Conservation (phyloP, 2,888 invertebrate genomes). For the Pristionchus mayeri region DNA sequence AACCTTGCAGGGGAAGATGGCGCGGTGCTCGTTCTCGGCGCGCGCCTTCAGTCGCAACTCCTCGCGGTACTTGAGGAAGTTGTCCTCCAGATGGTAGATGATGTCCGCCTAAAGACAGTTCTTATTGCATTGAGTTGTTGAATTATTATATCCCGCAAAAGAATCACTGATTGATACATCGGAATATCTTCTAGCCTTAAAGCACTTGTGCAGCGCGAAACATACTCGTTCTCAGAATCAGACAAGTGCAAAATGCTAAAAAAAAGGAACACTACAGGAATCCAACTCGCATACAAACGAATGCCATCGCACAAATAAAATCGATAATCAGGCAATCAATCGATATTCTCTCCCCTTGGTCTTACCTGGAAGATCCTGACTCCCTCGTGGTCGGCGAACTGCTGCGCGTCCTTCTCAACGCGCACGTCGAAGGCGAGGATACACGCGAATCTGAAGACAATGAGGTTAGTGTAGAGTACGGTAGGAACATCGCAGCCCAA, state of each 20-base stretch:
- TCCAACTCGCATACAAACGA: too few relatives aligned
- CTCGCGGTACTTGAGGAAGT: constrained; percentile 86
- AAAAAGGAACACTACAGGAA: too few relatives aligned
- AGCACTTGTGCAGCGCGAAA: too few relatives aligned
- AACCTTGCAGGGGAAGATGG: constrained; percentile 95
- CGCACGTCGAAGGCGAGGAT: constrained; percentile 98
- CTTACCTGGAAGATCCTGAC: constrained; percentile 88
- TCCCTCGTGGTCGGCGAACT: constrained; percentile 92
- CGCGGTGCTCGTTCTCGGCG: constrained; percentile 95
- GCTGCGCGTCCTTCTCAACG: constrained; percentile 96
- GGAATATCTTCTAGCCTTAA: too few relatives aligned
- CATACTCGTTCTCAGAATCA: too few relatives aligned
- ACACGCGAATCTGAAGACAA: constrained; percentile 86
- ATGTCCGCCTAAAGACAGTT: constrained; percentile 88
- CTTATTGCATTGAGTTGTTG: too few relatives aligned
- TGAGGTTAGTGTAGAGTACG: background rate
- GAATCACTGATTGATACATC: too few relatives aligned
- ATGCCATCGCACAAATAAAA: too few relatives aligned
- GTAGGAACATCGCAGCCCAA: too few relatives aligned
- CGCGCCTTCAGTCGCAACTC: constrained; percentile 91
- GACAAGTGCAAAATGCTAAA: too few relatives aligned
- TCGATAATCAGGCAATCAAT: background rate
- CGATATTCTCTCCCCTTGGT: background rate
- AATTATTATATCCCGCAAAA: too few relatives aligned
- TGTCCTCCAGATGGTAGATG: constrained; percentile 99